A percentile compares a stretch with the other conserved stretches of the same genome.
These are phyloP conservation scores for Sapayoa aenigma DNA, from an alignment of 2,113 vertebrate species.

Conservation along the genomic window DNA sequence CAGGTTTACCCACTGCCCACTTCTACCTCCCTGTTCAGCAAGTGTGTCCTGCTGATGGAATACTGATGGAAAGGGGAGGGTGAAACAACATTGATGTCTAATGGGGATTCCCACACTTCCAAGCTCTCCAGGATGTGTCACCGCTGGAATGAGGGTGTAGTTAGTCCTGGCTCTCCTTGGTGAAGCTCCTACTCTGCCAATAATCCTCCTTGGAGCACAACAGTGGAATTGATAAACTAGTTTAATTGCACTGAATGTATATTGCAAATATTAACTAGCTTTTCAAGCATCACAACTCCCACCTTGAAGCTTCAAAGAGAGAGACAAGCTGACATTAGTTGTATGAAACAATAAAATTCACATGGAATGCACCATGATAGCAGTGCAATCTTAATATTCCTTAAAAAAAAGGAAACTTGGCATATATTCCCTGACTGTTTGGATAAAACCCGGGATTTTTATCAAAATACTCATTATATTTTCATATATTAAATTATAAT, in stretches of 20 bases:
- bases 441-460: not conserved
- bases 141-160: rapidly evolving
- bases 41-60: rapidly evolving
- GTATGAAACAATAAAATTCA: not conserved
- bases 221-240: not conserved
- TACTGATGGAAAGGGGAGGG: rapidly evolving
- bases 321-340: not conserved
- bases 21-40: not conserved
- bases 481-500: not conserved
- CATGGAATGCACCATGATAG: not conserved
- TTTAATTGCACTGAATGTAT: rapidly evolving
- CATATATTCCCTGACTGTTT: not conserved
- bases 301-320: not conserved
- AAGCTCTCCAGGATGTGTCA: not conserved
- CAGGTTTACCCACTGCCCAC: not conserved
- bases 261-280: not conserved
- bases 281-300: rapidly evolving
- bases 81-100: rapidly evolving
- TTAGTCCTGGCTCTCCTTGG: not conserved
- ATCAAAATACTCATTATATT: not conserved
- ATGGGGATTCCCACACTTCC: rapidly evolving
- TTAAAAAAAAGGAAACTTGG: not conserved
- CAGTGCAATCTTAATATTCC: not conserved
- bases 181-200: rapidly evolving
- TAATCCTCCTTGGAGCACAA: not conserved